phyloP scores from a whole-genome alignment of 1,140 invertebrate species.

The Drosophila ficusphila region DNA sequence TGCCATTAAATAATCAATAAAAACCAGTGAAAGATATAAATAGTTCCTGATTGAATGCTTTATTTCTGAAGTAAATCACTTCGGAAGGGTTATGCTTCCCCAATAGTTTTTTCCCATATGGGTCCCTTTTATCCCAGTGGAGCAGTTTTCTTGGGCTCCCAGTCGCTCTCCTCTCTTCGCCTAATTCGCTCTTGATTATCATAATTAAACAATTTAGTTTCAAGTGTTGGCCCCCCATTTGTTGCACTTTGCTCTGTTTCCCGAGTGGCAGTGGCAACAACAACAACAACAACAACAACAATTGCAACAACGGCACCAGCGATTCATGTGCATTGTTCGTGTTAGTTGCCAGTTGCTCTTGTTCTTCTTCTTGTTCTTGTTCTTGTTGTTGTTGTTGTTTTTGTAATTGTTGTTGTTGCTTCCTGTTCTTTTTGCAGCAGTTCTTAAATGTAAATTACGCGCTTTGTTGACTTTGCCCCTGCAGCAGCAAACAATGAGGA shows the following conservation, averaged over 20 bases:
- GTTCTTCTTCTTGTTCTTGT: constrained; percentile 74
- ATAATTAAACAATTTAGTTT: constrained; percentile 78
- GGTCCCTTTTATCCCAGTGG: neutral
- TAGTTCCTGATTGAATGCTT: neutral
- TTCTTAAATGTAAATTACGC: constrained; percentile 81
- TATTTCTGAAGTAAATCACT: neutral
- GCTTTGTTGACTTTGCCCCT: constrained; percentile 73
- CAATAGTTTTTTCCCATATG: neutral
- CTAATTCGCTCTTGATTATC: constrained; percentile 59
- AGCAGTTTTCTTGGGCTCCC: neutral
- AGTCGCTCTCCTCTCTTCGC: neutral
- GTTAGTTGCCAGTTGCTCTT: constrained; percentile 45
- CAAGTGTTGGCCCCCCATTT: constrained; percentile 62
- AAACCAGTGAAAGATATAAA: neutral
- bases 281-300: constrained; percentile 10
- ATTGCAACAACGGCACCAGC: constrained; percentile 17
- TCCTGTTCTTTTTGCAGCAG: constrained; percentile 75
- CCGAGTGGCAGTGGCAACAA: constrained; percentile 35
- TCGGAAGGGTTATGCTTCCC: neutral
- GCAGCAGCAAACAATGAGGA: constrained; percentile 14
- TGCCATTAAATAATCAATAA: neutral
- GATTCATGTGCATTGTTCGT: constrained; percentile 54
- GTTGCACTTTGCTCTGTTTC: constrained; percentile 59
- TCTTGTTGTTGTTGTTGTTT: constrained; percentile 70
- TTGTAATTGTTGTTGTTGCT: constrained; percentile 66